Percentiles rank a stretch among this genome's conserved stretches.
Conservation (phyloP, 2,113 vertebrate genomes). For the human (Homo sapiens) region GRCh38 chr12:66048501-66049000, state of each 20-base stretch:
- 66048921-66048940: neutral
- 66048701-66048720: fast-evolving
- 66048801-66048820: constrained; percentile 59
- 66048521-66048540: neutral
- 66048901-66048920: neutral
- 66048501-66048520: neutral
- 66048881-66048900: neutral
- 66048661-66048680: neutral
- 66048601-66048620: neutral
- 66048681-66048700: neutral
- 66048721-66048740: neutral
- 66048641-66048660: neutral
- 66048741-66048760: constrained; percentile 8
- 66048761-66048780: constrained; percentile 18
- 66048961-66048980: neutral
- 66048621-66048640: neutral
- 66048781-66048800: neutral
- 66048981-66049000: neutral
- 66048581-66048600: neutral
- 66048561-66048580: neutral
- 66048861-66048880: neutral
- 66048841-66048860: constrained; percentile 29
- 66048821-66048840: constrained; percentile 33
- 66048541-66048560: neutral
- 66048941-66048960: neutral